Evolutionary conservation across 2,113 vertebrate genomes (phyloP), one percentile per base, ranked within the genome.

Genomic region (Anolis carolinensis): DNA sequence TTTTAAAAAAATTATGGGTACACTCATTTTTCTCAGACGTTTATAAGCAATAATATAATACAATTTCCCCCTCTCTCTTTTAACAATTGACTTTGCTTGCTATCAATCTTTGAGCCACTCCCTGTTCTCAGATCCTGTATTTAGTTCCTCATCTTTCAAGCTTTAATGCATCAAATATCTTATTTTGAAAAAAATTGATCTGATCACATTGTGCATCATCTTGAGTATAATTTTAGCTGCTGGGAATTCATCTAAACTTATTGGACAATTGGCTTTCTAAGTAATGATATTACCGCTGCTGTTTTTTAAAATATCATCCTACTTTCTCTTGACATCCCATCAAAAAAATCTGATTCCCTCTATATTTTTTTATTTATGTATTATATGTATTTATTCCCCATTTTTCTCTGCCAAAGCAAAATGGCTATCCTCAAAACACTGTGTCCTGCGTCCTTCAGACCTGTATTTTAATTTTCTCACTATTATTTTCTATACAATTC

Each of bases 61-160:
- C 23, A 32, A 25, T 20, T 39, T 32, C 62, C 71, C 30, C 34
- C 20, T 23, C 59, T 65, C 34, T 32, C 36, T 11, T 62, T 75
- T 59, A 14, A 71, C 25, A 88, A 89, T 72, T 50, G 86, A 88
- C 21, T 36, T 87, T 62, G 85, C 84, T 87, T 62, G 85, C 84
- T 16, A 25, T 14, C 68, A 82, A 44, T 30, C 1, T 81, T 65
- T 79, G 72, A 93, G 59, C 62, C 79, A 55, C 86, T 93, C 82
- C 79, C 32, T 82, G 55, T 81, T 90, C 78, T 85, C 8, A n/a
- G 79, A 67, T 52, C 32, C 14, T 39, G 2, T 70, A 44, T 88
- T 36, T 23, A 36, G 76, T 94, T 95, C 88, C 90, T 93, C 87
- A 90, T 89, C 87, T 86, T 91, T 83, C 91, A 75, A 89, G 92